Base-by-base conservation (phyloP, 2,888 invertebrate species). In the Nipponacmea schrenckii region DNA sequence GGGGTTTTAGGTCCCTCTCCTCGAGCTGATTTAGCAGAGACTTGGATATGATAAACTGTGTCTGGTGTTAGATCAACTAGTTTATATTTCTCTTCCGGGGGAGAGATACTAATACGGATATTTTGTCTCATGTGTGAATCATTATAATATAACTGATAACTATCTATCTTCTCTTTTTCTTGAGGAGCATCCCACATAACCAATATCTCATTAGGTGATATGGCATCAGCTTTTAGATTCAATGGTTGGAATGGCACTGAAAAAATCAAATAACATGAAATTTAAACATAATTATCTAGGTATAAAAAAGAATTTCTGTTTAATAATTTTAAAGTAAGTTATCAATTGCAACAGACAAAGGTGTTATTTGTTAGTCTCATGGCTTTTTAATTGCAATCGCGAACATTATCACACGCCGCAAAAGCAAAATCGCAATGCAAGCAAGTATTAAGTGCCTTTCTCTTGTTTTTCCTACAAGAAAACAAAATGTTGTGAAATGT, bases 141-240 rank as follows among this genome's bases (percentile, higher is more conserved):
- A 78, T 98, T 98, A 96, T 96, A 98, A 89, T 97, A 97, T 31
- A 98, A 92, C 90, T 96, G 96, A 90, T 98, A 98, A 86, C 95
- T 95, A 80, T 95, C 93, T 88, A 98, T 96, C 89, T 94, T 95
- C 89, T 96, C 96, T 77, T 95, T 78, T 71, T 85, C 84, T 45
- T 94, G 92, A 24, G 98, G 98, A 85, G 94, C 93, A 74, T 93
- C 94, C 98, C 98, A 98, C 81, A 94, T 94, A 84, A 98, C 91
- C 73, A 94, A 94, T 72, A 98, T 95, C 74, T 94, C 93, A 68
- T 95, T 96, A 89, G 98, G 96, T 68, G 96, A 79, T 17, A 79
- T 75, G 15, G 82, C 72, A 15, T 75, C 77, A 0, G 83, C 95
- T 81, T 94, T 92, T 85, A 98, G 91, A 91, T 95, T 95, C 83